Conservation (phyloP, 2,888 invertebrate species). For the Thereva nobilitata region DNA sequence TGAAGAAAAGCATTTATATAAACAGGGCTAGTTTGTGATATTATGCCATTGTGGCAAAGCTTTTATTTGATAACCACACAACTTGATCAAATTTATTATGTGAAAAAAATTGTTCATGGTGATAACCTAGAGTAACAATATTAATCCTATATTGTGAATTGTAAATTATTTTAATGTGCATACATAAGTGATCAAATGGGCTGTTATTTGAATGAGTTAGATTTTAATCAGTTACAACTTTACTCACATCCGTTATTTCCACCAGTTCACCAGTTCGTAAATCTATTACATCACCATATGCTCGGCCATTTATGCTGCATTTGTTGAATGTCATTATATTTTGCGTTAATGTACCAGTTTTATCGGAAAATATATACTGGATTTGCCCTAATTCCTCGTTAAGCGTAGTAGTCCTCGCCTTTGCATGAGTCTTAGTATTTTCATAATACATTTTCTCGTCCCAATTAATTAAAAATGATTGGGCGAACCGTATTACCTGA, state of each 20-base stretch:
- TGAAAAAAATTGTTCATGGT: too few relatives aligned
- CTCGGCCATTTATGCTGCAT: constrained; percentile 90
- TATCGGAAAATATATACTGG: constrained; percentile 99
- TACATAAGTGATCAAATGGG: too few relatives aligned
- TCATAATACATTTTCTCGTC: constrained; percentile 97
- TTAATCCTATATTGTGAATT: too few relatives aligned
- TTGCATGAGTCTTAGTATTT: constrained; percentile 86
- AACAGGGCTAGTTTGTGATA: too few relatives aligned
- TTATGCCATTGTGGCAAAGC: too few relatives aligned
- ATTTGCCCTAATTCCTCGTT: constrained; percentile 99
- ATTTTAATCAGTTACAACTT: neutral
- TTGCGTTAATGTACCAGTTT: constrained; percentile 98
- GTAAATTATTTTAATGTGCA: too few relatives aligned
- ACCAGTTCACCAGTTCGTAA: constrained; percentile 83
- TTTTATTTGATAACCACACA: too few relatives aligned
- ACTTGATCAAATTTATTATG: too few relatives aligned
- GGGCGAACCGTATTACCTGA: constrained; percentile 93
- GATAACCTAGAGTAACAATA: too few relatives aligned
- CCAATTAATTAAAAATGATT: constrained; percentile 99
- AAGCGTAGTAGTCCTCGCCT: constrained; percentile 94
- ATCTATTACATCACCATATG: constrained; percentile 91
- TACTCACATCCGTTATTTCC: constrained; percentile 80
- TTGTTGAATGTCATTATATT: constrained; percentile 99
- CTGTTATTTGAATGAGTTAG: too few relatives aligned
- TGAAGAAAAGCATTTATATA: too few relatives aligned